Evolutionary conservation across 2,113 vertebrate genomes (phyloP).

Genomic region (Cynopterus brachyotis): DNA sequence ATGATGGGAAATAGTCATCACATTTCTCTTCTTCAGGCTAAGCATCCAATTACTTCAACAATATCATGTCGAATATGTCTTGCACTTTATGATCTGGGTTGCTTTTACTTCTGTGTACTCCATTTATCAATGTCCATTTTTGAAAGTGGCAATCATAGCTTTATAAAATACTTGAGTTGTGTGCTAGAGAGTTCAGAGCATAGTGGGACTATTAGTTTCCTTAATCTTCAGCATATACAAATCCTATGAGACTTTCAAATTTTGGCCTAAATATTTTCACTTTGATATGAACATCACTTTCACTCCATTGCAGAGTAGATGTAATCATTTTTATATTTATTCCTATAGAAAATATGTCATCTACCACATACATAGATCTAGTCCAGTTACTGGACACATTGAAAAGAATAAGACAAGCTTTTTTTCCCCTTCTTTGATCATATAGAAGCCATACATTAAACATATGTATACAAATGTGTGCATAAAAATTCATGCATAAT

Average conservation of each 20-base stretch:
- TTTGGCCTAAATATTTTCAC: not conserved
- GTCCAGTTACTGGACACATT: not conserved
- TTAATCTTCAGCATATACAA: not conserved
- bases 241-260: not conserved
- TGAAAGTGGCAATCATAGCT: not conserved
- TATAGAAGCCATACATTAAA: not conserved
- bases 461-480: not conserved
- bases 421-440: not conserved
- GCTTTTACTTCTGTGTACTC: not conserved
- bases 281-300: not conserved
- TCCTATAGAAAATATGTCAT: not conserved
- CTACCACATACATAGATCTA: not conserved
- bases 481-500: not conserved
- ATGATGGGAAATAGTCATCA: not conserved
- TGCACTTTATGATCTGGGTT: not conserved
- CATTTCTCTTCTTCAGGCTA: not conserved
- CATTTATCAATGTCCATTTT: slow-evolving; percentile 3
- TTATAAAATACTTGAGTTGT: not conserved
- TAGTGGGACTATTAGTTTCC: not conserved
- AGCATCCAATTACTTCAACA: not conserved
- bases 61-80: not conserved
- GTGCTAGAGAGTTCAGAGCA: not conserved
- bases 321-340: not conserved
- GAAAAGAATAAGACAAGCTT: not conserved
- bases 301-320: not conserved